phyloP scores from a whole-genome alignment of 92 coral and sea anemone genomes.

The Pocillopora grandis region DNA sequence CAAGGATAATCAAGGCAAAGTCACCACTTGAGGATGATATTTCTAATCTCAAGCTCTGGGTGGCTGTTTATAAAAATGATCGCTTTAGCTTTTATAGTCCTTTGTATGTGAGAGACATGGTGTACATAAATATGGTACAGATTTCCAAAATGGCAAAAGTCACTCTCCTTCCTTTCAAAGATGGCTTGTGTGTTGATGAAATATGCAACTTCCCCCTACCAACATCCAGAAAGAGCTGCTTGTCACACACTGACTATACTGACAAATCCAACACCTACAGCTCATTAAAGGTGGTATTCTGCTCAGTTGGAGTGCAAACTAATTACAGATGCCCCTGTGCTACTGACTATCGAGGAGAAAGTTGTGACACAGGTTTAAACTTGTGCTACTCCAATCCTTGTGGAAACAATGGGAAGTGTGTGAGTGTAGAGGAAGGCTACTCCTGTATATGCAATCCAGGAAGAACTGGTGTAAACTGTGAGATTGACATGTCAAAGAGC shows the following conservation, averaged over 20 bases:
- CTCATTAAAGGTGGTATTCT: constrained; percentile 82
- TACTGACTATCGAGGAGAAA: constrained; percentile 63
- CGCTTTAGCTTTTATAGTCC: constrained; percentile 63
- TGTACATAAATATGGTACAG: constrained; percentile 61
- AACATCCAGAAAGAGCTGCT: constrained; percentile 56
- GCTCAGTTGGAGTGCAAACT: constrained; percentile 71
- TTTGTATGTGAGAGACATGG: constrained; percentile 52
- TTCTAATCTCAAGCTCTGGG: constrained; percentile 76
- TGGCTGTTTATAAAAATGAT: constrained; percentile 66
- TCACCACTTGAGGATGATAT: constrained; percentile 53
- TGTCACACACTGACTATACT: constrained; percentile 52
- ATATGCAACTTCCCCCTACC: constrained; percentile 53
- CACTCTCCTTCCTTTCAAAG: constrained; percentile 65
- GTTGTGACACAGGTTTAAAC: constrained; percentile 73
- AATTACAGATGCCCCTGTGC: constrained; percentile 76
- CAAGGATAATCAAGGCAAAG: constrained; percentile 46
- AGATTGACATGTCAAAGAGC: constrained; percentile 61
- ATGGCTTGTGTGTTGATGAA: constrained; percentile 67
- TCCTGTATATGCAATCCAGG: constrained; percentile 73
- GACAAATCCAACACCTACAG: constrained; percentile 52
- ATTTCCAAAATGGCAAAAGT: constrained; percentile 55
- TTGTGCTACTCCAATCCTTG: constrained; percentile 96
- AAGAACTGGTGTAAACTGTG: constrained; percentile 78
- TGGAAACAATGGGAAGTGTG: constrained; percentile 67
- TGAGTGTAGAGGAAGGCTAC: constrained; percentile 76